phyloP scores from a whole-genome alignment of 2,797 vertebrate genomes.

The Sebastes kiyomatsui region DNA sequence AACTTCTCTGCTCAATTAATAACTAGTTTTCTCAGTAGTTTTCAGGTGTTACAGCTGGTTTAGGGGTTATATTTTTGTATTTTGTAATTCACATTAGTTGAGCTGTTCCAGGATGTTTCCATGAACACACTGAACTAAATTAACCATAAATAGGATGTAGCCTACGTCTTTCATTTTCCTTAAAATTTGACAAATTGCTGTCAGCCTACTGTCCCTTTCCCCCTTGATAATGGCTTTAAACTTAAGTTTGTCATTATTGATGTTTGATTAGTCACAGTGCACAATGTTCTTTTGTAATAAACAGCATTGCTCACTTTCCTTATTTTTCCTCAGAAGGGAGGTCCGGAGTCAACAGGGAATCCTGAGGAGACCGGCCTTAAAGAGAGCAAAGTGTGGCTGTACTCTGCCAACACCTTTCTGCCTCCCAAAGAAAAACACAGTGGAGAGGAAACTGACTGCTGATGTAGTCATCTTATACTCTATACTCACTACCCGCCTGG shows the following conservation, averaged over 20 bases:
- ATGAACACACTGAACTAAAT: not conserved
- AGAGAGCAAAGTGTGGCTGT: constrained; percentile 24
- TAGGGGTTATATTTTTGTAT: not conserved
- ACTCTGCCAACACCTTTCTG: constrained; percentile 48
- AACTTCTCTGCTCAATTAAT: not conserved
- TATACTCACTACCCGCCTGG: constrained; percentile 66
- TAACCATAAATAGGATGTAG: not conserved
- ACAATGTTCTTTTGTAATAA: not conserved
- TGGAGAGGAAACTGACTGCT: constrained; percentile 75
- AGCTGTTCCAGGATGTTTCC: not conserved
- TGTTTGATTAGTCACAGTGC: constrained; percentile 38
- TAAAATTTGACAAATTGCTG: not conserved
- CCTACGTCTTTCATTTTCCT: not conserved
- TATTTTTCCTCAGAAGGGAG: constrained; percentile 33
- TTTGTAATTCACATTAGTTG: not conserved
- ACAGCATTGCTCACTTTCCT: constrained; percentile 63
- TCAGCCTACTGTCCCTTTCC: not conserved
- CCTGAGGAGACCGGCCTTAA: constrained; percentile 18
- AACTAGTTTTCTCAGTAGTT: not conserved
- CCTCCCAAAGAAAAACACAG: constrained; percentile 69
- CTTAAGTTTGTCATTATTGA: constrained; percentile 42
- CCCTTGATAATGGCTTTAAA: not conserved
- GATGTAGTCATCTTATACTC: constrained; percentile 76
- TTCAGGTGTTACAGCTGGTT: not conserved
- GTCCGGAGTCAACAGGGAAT: constrained; percentile 23